Evolutionary conservation across 2,888 invertebrate genomes (phyloP).

Genomic region (Heliconius charithonia): DNA sequence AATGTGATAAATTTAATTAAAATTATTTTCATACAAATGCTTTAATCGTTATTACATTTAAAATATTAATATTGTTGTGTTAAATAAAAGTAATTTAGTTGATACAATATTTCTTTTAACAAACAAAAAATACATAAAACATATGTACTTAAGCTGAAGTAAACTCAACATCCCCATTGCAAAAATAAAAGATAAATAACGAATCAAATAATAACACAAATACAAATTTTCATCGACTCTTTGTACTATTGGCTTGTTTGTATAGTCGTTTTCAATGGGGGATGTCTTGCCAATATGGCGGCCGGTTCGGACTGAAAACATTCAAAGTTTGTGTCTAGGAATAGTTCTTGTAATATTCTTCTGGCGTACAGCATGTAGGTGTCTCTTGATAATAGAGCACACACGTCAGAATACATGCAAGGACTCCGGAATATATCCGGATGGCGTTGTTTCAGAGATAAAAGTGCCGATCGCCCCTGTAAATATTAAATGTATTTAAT

Average conservation of each 20-base stretch:
- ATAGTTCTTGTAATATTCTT: conserved; percentile 96
- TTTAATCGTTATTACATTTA: no score
- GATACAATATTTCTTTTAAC: not conserved
- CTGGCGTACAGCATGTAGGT: conserved; percentile 92
- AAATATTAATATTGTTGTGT: no score
- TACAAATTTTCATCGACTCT: conserved; percentile 1
- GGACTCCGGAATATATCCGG: conserved; percentile 91
- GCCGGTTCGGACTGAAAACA: conserved; percentile 81
- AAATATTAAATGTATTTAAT: not conserved
- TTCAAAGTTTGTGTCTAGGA: conserved; percentile 92
- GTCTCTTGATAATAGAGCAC: conserved; percentile 89
- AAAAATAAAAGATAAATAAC: not conserved
- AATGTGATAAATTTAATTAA: not conserved
- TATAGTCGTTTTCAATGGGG: conserved; percentile 38
- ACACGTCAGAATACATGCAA: conserved; percentile 96
- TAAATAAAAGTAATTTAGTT: not conserved
- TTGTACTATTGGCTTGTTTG: conserved; percentile 40
- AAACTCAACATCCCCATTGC: not conserved
- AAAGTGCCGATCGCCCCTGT: conserved; percentile 91
- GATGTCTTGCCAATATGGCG: conserved; percentile 72
- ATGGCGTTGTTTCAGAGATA: conserved; percentile 89
- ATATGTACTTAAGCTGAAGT: not conserved
- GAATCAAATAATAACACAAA: conserved; percentile 1
- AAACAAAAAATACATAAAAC: not conserved
- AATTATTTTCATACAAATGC: not conserved